phyloP scores from a whole-genome alignment of 1,140 invertebrate genomes.

The Leptinotarsa texana region DNA sequence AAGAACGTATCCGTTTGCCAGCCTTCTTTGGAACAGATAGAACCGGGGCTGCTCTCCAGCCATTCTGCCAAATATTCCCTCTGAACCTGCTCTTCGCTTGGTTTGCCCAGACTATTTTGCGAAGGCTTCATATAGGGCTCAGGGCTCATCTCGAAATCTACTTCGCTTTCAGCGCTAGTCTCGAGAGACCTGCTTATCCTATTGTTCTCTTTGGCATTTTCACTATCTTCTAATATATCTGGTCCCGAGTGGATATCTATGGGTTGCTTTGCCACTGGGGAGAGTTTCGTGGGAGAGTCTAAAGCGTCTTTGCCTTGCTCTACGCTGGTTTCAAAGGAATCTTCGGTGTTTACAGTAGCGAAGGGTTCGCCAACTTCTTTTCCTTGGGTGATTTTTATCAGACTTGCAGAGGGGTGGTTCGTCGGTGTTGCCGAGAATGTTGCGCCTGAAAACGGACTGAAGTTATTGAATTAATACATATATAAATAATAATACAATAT shows the following conservation, averaged over 20 bases:
- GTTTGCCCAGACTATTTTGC: conserved; percentile 28
- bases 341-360: not conserved
- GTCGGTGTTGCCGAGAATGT: not conserved
- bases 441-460: not conserved
- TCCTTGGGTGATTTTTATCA: conserved; percentile 22
- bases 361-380: not conserved
- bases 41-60: conserved; percentile 40
- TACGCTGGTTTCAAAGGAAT: not conserved
- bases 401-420: not conserved
- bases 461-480: not conserved
- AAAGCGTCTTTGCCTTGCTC: conserved; percentile 45
- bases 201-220: not conserved
- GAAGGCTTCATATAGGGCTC: conserved; percentile 42
- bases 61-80: conserved; percentile 46
- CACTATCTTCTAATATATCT: not conserved
- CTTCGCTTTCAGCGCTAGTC: conserved; percentile 39
- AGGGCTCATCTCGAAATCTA: conserved; percentile 18
- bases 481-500: no score
- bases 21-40: conserved; percentile 40
- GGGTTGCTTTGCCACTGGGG: not conserved
- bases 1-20: conserved; percentile 18
- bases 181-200: conserved; percentile 44
- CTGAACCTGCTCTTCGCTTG: conserved; percentile 30
- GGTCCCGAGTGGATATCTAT: no score
- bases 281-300: conserved; percentile 34